Evolutionary conservation across 2,888 invertebrate species (phyloP).

Genomic region (Agrilus cyanescens): DNA sequence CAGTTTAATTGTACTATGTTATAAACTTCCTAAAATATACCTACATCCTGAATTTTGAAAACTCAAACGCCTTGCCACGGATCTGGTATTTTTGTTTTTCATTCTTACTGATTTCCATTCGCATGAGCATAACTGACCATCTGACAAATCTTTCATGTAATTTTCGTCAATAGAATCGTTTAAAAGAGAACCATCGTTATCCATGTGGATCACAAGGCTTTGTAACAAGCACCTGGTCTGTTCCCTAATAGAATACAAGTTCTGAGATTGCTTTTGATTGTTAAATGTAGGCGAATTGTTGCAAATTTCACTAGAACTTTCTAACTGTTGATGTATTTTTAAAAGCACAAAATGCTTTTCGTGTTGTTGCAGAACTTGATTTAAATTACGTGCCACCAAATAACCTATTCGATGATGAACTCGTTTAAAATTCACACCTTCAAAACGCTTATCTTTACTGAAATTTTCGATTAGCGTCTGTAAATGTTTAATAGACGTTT

Average conservation of each 20-base stretch:
- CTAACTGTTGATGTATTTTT: slow-evolving; percentile 20
- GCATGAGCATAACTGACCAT: slow-evolving; percentile 47
- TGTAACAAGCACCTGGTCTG: slow-evolving; percentile 38
- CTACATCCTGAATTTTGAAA: slow-evolving; percentile 21
- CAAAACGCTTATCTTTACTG: slow-evolving; percentile 54
- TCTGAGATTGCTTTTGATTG: slow-evolving; percentile 1
- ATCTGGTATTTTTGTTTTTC: too few relatives aligned
- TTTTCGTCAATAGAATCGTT: slow-evolving; percentile 45
- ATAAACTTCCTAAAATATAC: too few relatives aligned
- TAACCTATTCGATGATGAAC: slow-evolving; percentile 55
- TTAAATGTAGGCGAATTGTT: slow-evolving; percentile 32
- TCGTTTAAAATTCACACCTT: slow-evolving; percentile 46
- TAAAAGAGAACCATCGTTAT: slow-evolving; percentile 29
- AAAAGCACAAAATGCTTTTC: slow-evolving; percentile 14
- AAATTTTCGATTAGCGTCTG: slow-evolving; percentile 56
- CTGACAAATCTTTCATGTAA: slow-evolving; percentile 47
- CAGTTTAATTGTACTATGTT: background rate
- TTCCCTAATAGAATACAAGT: slow-evolving; percentile 20
- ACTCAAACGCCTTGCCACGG: slow-evolving; percentile 13
- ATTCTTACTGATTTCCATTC: slow-evolving; percentile 42
- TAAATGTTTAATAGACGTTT: slow-evolving; percentile 55
- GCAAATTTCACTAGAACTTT: slow-evolving; percentile 24
- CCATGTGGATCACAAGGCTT: slow-evolving; percentile 30
- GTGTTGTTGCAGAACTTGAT: slow-evolving; percentile 30
- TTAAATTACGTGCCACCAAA: slow-evolving; percentile 47